Conservation (phyloP, 2,888 invertebrate species). For the Cataglyphis rosenhaueri region DNA sequence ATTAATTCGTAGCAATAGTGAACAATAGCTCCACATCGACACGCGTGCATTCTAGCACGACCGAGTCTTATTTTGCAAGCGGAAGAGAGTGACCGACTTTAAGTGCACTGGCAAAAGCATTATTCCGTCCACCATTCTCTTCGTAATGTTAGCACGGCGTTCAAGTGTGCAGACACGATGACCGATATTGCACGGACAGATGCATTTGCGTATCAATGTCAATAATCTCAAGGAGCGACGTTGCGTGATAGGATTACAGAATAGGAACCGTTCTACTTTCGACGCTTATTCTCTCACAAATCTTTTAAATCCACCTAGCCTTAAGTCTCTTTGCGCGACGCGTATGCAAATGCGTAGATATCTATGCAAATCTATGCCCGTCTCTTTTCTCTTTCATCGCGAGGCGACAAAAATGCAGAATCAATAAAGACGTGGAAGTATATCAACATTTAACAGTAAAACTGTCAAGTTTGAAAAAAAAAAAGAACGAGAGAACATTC, state of each 20-base stretch:
- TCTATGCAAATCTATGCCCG: slow-evolving; percentile 11
- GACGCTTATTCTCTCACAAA: slow-evolving; percentile 29
- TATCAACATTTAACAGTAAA: background rate
- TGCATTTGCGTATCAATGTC: slow-evolving; percentile 63
- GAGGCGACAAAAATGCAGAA: slow-evolving; percentile 5
- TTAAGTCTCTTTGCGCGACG: slow-evolving; percentile 19
- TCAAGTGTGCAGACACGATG: slow-evolving; percentile 3
- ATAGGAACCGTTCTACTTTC: slow-evolving; percentile 41
- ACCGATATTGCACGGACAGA: slow-evolving; percentile 57
- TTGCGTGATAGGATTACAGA: slow-evolving; percentile 47
- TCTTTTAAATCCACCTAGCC: slow-evolving; percentile 21
- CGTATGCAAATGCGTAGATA: slow-evolving; percentile 17
- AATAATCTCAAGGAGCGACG: slow-evolving; percentile 52
- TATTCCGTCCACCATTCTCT: slow-evolving; percentile 40
- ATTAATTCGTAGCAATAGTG: slow-evolving; percentile 6
- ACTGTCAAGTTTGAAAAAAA: background rate
- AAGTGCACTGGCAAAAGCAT: slow-evolving; percentile 54
- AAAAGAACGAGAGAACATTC: background rate
- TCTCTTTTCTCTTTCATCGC: slow-evolving; percentile 19
- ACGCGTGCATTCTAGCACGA: slow-evolving; percentile 45
- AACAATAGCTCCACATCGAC: background rate
- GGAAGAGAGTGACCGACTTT: slow-evolving; percentile 57
- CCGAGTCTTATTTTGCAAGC: slow-evolving; percentile 56
- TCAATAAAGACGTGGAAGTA: background rate
- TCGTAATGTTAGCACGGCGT: background rate